A percentile compares a stretch with the other conserved stretches of the same genome.
phyloP scores from a whole-genome alignment of 1,140 invertebrate genomes.

The Prorops nasuta region DNA sequence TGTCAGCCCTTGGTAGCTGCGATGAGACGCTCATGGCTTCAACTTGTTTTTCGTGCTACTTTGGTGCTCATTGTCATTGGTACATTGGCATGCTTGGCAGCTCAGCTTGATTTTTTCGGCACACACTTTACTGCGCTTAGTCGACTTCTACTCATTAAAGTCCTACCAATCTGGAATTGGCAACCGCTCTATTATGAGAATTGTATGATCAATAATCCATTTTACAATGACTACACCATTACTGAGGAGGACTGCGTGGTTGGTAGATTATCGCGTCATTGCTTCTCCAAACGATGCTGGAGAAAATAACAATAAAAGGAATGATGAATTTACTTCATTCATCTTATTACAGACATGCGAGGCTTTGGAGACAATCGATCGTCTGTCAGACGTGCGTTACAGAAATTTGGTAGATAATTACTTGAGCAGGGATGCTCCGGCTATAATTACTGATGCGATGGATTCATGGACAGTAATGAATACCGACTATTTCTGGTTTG shows the following conservation, averaged over 20 bases:
- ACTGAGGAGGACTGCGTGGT: conserved; percentile 63
- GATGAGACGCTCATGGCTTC: conserved; percentile 62
- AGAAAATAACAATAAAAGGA: neutral
- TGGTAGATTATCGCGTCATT: conserved; percentile 17
- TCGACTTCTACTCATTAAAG: conserved; percentile 65
- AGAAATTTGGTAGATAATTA: conserved; percentile 68
- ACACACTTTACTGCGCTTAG: conserved; percentile 62
- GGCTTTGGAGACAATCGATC: conserved; percentile 61
- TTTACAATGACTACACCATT: conserved; percentile 57
- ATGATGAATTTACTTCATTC: conserved; percentile 10
- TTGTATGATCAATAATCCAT: conserved; percentile 70
- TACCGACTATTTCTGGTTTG: conserved; percentile 66
- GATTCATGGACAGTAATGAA: conserved; percentile 67
- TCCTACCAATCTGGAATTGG: conserved; percentile 79
- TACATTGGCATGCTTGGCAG: conserved; percentile 50
- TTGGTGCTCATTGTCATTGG: conserved; percentile 51
- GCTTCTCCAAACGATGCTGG: neutral
- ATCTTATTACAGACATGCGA: conserved; percentile 62
- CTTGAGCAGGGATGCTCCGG: conserved; percentile 67
- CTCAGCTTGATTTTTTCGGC: conserved; percentile 57
- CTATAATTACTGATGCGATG: conserved; percentile 72
- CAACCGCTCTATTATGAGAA: conserved; percentile 71
- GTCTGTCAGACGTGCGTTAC: conserved; percentile 64
- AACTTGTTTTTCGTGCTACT: conserved; percentile 56
- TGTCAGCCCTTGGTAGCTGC: conserved; percentile 64